A percentile compares a stretch with the other conserved stretches of the same genome.
These are phyloP conservation scores for Coendou prehensilis DNA, from an alignment of 2,797 vertebrate genomes.

Conservation along the genomic window DNA sequence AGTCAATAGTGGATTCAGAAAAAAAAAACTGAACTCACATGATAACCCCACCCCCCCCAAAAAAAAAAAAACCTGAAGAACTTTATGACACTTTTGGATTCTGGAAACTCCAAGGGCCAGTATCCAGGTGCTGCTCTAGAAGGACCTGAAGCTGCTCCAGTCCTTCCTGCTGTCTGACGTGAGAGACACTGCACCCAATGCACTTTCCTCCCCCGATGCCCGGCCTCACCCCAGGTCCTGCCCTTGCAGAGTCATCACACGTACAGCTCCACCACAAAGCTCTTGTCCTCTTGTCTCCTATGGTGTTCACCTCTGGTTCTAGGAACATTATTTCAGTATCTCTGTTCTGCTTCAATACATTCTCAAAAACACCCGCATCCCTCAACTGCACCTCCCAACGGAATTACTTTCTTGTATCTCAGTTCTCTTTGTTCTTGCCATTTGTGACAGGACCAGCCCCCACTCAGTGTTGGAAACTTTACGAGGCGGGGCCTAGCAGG, in stretches of 20 bases:
- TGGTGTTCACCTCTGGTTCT: not conserved
- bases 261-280: not conserved
- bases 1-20: conserved; percentile 83
- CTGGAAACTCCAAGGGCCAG: conserved; percentile 44
- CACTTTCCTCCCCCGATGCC: not conserved
- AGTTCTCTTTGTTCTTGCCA: no score
- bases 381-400: accelerated
- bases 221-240: not conserved
- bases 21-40: conserved; percentile 75
- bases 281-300: no score
- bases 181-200: accelerated
- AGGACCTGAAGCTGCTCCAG: accelerated
- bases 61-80: conserved; percentile 63
- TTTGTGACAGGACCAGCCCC: not conserved
- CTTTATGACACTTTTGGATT: conserved; percentile 37
- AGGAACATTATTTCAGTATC: accelerated
- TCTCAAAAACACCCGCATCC: accelerated
- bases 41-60: not conserved
- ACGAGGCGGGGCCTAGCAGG: no score
- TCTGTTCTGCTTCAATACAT: not conserved
- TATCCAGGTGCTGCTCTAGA: not conserved
- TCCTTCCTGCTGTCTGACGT: accelerated
- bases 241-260: not conserved
- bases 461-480: not conserved
- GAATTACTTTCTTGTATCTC: accelerated